phyloP scores from a whole-genome alignment of 1,140 invertebrate genomes.

The Chelonus insularis region DNA sequence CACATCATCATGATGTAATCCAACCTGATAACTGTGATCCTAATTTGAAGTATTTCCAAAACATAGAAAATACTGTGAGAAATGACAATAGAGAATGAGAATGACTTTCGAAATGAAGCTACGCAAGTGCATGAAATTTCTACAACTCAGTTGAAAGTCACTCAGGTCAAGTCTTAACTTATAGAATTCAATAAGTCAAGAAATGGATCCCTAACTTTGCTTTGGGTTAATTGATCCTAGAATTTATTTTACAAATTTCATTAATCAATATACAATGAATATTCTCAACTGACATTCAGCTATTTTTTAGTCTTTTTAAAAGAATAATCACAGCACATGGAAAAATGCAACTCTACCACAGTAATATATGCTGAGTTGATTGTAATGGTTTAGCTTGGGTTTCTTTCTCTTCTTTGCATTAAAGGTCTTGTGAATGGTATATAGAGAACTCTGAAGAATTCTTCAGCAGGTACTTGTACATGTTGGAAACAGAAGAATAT shows the following conservation, averaged over 20 bases:
- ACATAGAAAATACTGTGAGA: neutral
- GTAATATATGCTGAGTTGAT: slow-evolving; percentile 4
- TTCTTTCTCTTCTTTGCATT: slow-evolving; percentile 7
- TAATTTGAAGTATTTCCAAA: neutral
- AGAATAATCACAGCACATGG: too few species aligned
- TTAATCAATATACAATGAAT: too few species aligned
- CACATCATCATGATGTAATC: too few species aligned
- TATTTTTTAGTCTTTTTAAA: too few species aligned
- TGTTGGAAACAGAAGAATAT: too few species aligned
- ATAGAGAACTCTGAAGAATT: slow-evolving; percentile 5
- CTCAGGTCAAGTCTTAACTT: slow-evolving; percentile 3
- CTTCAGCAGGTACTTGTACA: too few species aligned
- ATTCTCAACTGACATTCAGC: too few species aligned
- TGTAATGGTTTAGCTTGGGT: neutral
- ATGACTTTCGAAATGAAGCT: slow-evolving; percentile 9
- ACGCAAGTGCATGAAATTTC: slow-evolving; percentile 1
- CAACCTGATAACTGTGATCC: too few species aligned
- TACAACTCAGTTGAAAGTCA: slow-evolving; percentile 10
- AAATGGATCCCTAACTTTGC: too few species aligned
- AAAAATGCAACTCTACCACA: slow-evolving; percentile 11
- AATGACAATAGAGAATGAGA: neutral
- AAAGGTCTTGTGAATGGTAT: slow-evolving; percentile 29
- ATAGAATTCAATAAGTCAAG: neutral
- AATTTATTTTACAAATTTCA: too few species aligned
- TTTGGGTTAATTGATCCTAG: too few species aligned